A percentile compares a stretch with the other conserved stretches of the same genome.
phyloP scores from a whole-genome alignment of 2,113 vertebrate genomes.

The Centropus bengalensis region DNA sequence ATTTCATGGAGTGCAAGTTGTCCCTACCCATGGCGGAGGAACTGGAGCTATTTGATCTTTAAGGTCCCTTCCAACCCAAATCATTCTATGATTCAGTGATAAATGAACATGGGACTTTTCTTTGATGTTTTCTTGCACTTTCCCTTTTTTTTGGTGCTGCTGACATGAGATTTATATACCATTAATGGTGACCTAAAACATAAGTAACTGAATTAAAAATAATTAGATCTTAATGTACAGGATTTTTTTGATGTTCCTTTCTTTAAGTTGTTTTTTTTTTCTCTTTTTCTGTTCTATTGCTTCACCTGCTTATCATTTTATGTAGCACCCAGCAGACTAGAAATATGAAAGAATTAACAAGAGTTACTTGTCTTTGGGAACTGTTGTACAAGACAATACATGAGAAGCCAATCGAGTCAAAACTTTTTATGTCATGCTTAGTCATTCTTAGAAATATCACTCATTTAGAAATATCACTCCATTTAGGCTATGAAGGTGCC shows the following conservation, averaged over 20 bases:
- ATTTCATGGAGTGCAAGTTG: too few relatives aligned
- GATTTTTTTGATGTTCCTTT: fast-evolving
- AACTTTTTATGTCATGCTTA: neutral
- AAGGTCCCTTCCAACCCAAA: too few relatives aligned
- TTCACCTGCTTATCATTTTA: neutral
- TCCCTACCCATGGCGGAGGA: too few relatives aligned
- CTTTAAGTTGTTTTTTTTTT: neutral
- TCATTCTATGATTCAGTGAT: neutral
- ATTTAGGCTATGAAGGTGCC: neutral
- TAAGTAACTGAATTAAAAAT: neutral
- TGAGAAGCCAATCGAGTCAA: neutral
- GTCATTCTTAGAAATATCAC: neutral
- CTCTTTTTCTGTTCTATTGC: neutral
- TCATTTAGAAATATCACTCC: neutral
- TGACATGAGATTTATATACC: fast-evolving
- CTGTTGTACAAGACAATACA: neutral
- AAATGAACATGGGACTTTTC: neutral
- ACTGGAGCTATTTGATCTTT: too few relatives aligned
- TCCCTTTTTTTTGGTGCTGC: neutral
- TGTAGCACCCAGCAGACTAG: neutral
- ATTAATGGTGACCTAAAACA: neutral
- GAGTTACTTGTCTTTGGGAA: neutral
- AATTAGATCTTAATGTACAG: neutral
- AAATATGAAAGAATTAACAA: neutral
- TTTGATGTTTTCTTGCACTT: neutral